A percentile compares a stretch with the other conserved stretches of the same genome.
Conservation (phyloP, 1,140 invertebrate genomes). For the Archivesica marissinica region DNA sequence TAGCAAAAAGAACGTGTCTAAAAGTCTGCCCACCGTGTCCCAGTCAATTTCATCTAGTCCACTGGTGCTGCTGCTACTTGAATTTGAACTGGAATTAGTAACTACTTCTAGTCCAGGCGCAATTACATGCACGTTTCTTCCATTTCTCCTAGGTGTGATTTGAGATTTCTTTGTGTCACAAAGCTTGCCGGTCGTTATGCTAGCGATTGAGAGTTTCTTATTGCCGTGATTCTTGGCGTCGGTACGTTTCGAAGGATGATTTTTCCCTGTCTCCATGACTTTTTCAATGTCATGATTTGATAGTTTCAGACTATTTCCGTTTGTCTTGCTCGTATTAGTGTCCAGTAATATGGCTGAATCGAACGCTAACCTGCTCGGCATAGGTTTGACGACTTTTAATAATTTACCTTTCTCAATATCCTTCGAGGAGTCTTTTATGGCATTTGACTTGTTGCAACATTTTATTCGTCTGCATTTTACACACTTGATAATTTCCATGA, state of each 20-base stretch:
- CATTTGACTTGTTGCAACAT: not conserved
- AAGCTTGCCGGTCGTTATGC: not conserved
- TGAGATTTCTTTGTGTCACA: not conserved
- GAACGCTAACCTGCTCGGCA: not conserved
- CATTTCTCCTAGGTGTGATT: not conserved
- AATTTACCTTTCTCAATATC: not conserved
- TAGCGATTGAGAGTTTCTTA: not conserved
- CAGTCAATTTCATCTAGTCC: not conserved
- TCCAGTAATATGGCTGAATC: not conserved
- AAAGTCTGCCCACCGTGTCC: slow-evolving; percentile 11
- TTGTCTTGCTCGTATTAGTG: not conserved
- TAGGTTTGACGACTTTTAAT: not conserved
- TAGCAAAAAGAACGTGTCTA: slow-evolving; percentile 48
- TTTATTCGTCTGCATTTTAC: slow-evolving; percentile 27
- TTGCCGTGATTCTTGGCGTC: not conserved
- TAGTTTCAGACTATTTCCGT: not conserved
- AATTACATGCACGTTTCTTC: not conserved
- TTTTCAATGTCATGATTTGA: not conserved
- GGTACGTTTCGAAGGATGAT: not conserved
- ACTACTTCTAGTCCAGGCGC: not conserved
- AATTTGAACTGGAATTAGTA: not conserved
- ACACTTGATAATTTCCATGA: slow-evolving; percentile 51
- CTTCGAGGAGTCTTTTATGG: not conserved
- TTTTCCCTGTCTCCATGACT: not conserved
- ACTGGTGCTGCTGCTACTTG: not conserved